Evolutionary conservation across 2,797 vertebrate genomes (phyloP).

Genomic region (Buphagus erythrorhynchus): DNA sequence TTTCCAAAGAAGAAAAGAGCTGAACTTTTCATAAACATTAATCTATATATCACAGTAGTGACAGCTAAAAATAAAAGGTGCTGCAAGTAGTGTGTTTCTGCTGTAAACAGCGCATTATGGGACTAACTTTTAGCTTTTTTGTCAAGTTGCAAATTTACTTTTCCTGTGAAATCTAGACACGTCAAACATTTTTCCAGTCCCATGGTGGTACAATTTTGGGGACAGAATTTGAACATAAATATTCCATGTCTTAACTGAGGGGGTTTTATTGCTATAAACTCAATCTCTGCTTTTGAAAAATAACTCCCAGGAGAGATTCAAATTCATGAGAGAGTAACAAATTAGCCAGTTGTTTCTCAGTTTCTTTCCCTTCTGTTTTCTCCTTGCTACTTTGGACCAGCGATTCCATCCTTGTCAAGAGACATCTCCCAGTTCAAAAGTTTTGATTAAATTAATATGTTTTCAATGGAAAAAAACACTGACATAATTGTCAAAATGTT

Average conservation of each 20-base stretch:
- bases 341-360: not conserved
- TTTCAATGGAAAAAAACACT: not conserved
- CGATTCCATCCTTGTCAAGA: not conserved
- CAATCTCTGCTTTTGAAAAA: not conserved
- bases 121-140: not conserved
- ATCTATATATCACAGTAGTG: not conserved
- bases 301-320: not conserved
- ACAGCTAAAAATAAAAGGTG: not conserved
- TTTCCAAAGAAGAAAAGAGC: not conserved
- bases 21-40: not conserved
- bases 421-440: not conserved
- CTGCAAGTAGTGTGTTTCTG: not conserved
- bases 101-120: not conserved
- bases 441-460: not conserved
- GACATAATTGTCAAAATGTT: not conserved
- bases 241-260: not conserved
- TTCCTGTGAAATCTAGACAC: not conserved
- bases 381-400: not conserved
- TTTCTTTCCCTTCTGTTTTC: accelerated
- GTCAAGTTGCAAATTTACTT: not conserved
- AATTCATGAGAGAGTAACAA: not conserved
- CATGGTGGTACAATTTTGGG: not conserved
- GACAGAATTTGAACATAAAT: not conserved
- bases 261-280: not conserved
- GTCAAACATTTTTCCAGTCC: not conserved